Evolutionary conservation across 1,140 invertebrate genomes (phyloP).

Genomic region (Bombyx mandarina): DNA sequence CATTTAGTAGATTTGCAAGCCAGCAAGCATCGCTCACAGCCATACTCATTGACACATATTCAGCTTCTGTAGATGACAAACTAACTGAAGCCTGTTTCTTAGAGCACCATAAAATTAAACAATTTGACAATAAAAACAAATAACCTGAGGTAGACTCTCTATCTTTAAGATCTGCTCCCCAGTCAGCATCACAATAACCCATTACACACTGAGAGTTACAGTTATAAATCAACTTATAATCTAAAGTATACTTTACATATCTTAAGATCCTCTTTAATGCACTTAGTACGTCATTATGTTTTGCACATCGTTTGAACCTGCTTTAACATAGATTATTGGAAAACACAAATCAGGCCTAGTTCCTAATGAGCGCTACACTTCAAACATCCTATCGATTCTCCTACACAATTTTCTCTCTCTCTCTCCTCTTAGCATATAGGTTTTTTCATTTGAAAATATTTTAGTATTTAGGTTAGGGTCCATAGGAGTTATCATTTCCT

Average conservation of each 20-base stretch:
- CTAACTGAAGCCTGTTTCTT: constrained; percentile 51
- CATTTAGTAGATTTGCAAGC: constrained; percentile 31
- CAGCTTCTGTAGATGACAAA: constrained; percentile 57
- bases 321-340: constrained; percentile 26
- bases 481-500: constrained; percentile 32
- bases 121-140: constrained; percentile 33
- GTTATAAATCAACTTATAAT: no score
- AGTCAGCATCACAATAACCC: no score
- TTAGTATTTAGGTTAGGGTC: constrained; percentile 28
- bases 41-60: constrained; percentile 56
- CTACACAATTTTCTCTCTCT: constrained; percentile 22
- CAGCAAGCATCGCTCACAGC: constrained; percentile 42
- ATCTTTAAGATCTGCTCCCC: constrained; percentile 25
- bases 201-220: no score
- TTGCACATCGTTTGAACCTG: constrained; percentile 25
- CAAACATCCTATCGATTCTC: constrained; percentile 22
- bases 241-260: no score
- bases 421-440: constrained; percentile 10
- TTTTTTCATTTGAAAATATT: constrained; percentile 11
- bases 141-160: constrained; percentile 29
- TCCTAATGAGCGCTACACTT: constrained; percentile 27
- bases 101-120: constrained; percentile 40
- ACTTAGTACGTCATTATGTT: no score
- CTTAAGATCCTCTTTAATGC: no score
- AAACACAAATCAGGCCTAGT: constrained; percentile 31